Base-by-base conservation (phyloP, 2,113 vertebrate species). In the Todiramphus saurophagus region DNA sequence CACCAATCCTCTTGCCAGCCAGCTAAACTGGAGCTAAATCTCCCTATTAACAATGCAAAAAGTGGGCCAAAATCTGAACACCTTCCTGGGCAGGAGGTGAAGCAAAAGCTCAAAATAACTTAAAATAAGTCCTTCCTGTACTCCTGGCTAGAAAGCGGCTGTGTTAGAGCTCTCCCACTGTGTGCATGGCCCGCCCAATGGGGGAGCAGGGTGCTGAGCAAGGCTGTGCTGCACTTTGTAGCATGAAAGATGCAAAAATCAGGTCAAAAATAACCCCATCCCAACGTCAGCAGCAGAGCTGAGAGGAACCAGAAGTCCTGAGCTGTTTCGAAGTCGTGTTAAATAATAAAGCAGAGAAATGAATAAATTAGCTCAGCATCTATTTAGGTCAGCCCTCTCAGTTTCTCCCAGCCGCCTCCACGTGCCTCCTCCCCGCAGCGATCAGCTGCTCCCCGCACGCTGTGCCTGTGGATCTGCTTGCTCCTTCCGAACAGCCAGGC, bases 281-380 rank as follows among this genome's bases (percentile, higher is more conserved):
- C 83, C 59, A 66, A 80, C 19, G 41, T 81, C 89, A 93, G 93
- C 46, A 3, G 68, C 87, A 50, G 83, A 91, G 83, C 89, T 23
- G 80, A 77, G 73, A 77, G 91, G 91, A 94, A 95, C 95, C 73
- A 95, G 73, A 94, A 96, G 91, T 96, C 93, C 95, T 50, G 89
- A 96, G 91, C 89, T 25, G 83, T 58, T 88, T 86, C 15, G 13
- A 91, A 94, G 90, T 85, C 16, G 5, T 4, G 7, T 93, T 95
- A 91, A 95, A 93, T 94, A 95, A 93, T 92, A 75, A 95, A 96
- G 90, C 75, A 80, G 83, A 75, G 75, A 93, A 93, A 88, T 67
- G 83, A 95, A 95, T 94, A 90, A 90, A 94, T 95, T 83, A 95
- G 85, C 94, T 93, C 83, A 62, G 90, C 92, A 92, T 96, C 88